Base-by-base conservation (phyloP, 2,888 invertebrate species). In the Thecocarcelia acutangulata region DNA sequence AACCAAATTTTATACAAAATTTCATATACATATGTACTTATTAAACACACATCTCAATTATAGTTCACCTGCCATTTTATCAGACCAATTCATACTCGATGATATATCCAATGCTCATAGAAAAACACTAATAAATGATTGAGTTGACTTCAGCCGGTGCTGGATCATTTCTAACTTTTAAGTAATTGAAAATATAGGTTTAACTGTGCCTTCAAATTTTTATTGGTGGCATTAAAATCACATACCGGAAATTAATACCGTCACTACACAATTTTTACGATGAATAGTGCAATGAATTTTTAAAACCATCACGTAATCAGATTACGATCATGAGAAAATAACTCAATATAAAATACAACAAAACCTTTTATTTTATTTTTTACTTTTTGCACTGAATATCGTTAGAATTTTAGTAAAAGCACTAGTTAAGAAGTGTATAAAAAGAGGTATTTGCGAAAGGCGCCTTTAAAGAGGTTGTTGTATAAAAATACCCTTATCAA, bases 181-280 rank as follows among this genome's bases (percentile, higher is more conserved):
- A n/a, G 37, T 40, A 40, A 58, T 59, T n/a, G 37, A 70, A 58
- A 70, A 40, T 46, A 12, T 59, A 21, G 48, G 4, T 59, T 37
- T 59, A 56, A 48, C 58, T 48, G 58, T 59, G 21, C 11, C 40
- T 52, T 21, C 12, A 56, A 33, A 59, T 56, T 54, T 63, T 61
- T 76, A 66, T 73, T 56, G 56, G 63, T 74, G 58, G 56, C 68
- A 69, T 69, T 56, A 80, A 69, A 80, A 54, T 44, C 28, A 58
- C 63, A 63, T 48, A 70, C 80, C 66, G 80, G 80, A 80, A 80
- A 80, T 72, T 76, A 72, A 80, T 46, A 44, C 63, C 44, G 33
- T 40, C 11, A n/a, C 48, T 15, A 42, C 44, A 42, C 21, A 59
- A 12, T 15, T 13, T 19, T 52, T 52, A 15, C 24, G 19, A n/a